Conservation (phyloP, 2,113 vertebrate genomes). For the Actenoides hombroni region DNA sequence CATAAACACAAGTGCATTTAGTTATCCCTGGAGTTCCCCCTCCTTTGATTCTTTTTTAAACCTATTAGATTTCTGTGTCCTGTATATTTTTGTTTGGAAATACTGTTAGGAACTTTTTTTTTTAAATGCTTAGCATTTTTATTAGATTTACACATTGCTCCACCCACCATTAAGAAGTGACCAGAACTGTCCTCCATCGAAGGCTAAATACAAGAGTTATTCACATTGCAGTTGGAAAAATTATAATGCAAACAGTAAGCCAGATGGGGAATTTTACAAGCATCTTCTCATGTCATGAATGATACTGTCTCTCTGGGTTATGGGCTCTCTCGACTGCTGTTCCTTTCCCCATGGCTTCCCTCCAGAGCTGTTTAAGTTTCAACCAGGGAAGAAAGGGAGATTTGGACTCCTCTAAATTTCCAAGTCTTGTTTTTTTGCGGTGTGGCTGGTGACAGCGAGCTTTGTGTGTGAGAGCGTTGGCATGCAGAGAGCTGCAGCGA, state of each 20-base stretch:
- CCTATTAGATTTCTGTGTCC: not conserved
- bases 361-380: constrained; percentile 64
- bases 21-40: not conserved
- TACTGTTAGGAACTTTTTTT: not conserved
- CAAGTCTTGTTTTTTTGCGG: constrained; percentile 23
- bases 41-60: constrained; percentile 10
- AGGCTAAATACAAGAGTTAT: constrained; percentile 20
- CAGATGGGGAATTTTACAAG: constrained; percentile 55
- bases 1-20: not conserved
- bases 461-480: not conserved
- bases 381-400: constrained; percentile 44
- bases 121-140: not conserved
- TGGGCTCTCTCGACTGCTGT: constrained; percentile 7
- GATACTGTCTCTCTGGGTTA: constrained; percentile 9
- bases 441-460: constrained; percentile 10
- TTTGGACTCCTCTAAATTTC: constrained; percentile 45
- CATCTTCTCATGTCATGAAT: constrained; percentile 42
- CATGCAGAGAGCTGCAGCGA: not conserved
- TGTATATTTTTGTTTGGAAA: constrained; percentile 22
- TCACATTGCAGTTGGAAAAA: constrained; percentile 49
- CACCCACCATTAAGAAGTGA: not conserved
- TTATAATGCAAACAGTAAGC: constrained; percentile 28
- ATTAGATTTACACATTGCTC: not conserved
- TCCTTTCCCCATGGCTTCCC: constrained; percentile 43
- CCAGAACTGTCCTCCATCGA: constrained; percentile 21